A percentile compares a stretch with the other conserved stretches of the same genome.
These are phyloP conservation scores for Phymorhynchus buccinoides DNA, from an alignment of 1,140 invertebrate genomes.

Conservation along the genomic window DNA sequence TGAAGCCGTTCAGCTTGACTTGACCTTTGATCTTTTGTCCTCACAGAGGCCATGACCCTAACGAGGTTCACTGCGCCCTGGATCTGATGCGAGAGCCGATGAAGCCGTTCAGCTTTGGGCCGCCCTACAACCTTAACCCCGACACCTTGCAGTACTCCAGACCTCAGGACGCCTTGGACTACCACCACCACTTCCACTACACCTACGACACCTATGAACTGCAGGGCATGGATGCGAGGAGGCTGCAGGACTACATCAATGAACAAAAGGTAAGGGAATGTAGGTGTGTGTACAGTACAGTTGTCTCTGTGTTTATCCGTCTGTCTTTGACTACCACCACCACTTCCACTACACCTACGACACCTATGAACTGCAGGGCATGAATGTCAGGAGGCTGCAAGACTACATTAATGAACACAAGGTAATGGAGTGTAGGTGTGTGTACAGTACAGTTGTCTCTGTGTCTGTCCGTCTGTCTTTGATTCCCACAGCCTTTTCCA, in stretches of 20 bases:
- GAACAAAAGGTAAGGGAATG: slow-evolving; percentile 42
- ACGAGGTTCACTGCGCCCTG: slow-evolving; percentile 49
- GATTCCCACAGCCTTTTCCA: too few relatives aligned
- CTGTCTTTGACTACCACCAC: slow-evolving; percentile 45
- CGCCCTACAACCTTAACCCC: slow-evolving; percentile 51
- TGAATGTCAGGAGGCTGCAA: slow-evolving; percentile 40
- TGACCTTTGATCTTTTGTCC: too few relatives aligned
- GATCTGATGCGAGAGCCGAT: slow-evolving; percentile 47
- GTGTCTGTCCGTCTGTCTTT: too few relatives aligned
- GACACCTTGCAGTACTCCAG: slow-evolving; percentile 44
- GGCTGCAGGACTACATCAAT: slow-evolving; percentile 46
- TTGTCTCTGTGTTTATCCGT: too few relatives aligned
- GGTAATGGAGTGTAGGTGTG: neutral
- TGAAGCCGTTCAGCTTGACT: slow-evolving; percentile 56
- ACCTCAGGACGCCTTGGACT: slow-evolving; percentile 44
- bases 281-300: too few relatives aligned
- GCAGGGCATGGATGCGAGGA: slow-evolving; percentile 37
- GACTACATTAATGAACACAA: slow-evolving; percentile 44
- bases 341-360: slow-evolving; percentile 53
- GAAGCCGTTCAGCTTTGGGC: slow-evolving; percentile 53
- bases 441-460: too few relatives aligned
- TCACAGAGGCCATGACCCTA: slow-evolving; percentile 42
- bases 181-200: slow-evolving; percentile 49
- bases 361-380: slow-evolving; percentile 45
- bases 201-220: slow-evolving; percentile 50